Evolutionary conservation across 2,888 invertebrate species (phyloP).

Genomic region (Blera fallax): DNA sequence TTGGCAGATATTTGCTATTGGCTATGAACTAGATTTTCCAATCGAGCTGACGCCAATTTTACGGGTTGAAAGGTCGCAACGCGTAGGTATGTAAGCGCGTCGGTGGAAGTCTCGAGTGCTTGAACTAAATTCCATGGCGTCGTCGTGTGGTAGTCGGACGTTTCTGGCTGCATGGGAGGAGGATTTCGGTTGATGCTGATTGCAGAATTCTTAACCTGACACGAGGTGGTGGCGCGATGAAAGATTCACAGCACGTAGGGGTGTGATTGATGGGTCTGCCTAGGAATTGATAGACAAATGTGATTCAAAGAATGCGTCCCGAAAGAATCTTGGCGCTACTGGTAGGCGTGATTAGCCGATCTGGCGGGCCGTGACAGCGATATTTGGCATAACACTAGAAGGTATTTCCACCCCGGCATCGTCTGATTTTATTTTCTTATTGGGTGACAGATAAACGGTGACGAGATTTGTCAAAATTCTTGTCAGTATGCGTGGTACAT

Average conservation of each 20-base stretch:
- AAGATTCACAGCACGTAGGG: slow-evolving; percentile 67
- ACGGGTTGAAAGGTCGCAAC: slow-evolving; percentile 52
- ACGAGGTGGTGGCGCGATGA: slow-evolving; percentile 66
- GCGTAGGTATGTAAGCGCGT: slow-evolving; percentile 59
- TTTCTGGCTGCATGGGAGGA: not conserved
- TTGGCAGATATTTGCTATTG: slow-evolving; percentile 26
- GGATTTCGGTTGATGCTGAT: slow-evolving; percentile 31
- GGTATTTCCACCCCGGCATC: slow-evolving; percentile 46
- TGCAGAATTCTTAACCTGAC: slow-evolving; percentile 64
- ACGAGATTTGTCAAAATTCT: not conserved
- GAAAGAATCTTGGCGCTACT: slow-evolving; percentile 68
- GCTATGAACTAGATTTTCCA: slow-evolving; percentile 69
- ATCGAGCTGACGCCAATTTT: slow-evolving; percentile 59
- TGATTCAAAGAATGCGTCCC: slow-evolving; percentile 60
- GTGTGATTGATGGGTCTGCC: slow-evolving; percentile 62
- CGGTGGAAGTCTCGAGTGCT: slow-evolving; percentile 48
- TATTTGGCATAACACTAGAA: slow-evolving; percentile 56
- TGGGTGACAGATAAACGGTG: slow-evolving; percentile 17
- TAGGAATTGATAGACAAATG: slow-evolving; percentile 70
- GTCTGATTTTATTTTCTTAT: slow-evolving; percentile 31
- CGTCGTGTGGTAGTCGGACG: slow-evolving; percentile 47
- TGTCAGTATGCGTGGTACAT: not conserved
- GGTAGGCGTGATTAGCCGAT: slow-evolving; percentile 70
- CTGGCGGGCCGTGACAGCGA: slow-evolving; percentile 62
- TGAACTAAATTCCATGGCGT: slow-evolving; percentile 60